These are phyloP conservation scores for Naso thynnoides DNA, from an alignment of 2,797 vertebrate species.

Conservation along the genomic window DNA sequence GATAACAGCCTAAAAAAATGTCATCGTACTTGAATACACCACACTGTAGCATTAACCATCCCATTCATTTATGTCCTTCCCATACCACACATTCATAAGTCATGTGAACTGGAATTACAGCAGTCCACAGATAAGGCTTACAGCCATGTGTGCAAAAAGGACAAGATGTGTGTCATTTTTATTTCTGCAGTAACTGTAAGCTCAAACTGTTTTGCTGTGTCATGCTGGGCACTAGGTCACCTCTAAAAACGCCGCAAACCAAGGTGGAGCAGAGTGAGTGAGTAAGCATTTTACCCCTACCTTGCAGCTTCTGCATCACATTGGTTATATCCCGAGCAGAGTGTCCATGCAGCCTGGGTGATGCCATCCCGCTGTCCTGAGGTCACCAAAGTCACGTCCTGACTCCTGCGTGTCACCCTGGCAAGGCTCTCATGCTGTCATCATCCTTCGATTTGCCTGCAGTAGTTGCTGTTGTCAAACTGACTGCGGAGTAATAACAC, in stretches of 20 bases:
- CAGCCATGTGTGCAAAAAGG: neutral
- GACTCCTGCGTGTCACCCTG: constrained; percentile 50
- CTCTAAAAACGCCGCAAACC: constrained; percentile 76
- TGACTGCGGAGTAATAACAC: constrained; percentile 36
- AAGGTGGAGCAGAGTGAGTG: constrained; percentile 63
- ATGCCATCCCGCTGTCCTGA: constrained; percentile 86
- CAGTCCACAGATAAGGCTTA: constrained; percentile 13
- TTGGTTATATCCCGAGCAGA: constrained; percentile 90
- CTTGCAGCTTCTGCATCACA: constrained; percentile 97
- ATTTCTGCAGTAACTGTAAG: constrained; percentile 2
- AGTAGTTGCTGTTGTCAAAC: constrained; percentile 45
- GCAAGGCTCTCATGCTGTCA: constrained; percentile 37
- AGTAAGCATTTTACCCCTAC: constrained; percentile 86
- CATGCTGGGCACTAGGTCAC: constrained; percentile 79
- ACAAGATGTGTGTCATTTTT: neutral
- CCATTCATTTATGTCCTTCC: constrained; percentile 36
- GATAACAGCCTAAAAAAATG: constrained; percentile 21
- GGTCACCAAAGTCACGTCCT: constrained; percentile 55
- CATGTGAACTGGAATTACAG: constrained; percentile 26
- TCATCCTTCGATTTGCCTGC: constrained; percentile 39
- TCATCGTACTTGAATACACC: constrained; percentile 8
- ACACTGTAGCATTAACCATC: constrained; percentile 43
- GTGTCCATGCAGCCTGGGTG: constrained; percentile 84
- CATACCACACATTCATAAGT: constrained; percentile 19
- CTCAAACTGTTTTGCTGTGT: constrained; percentile 73